These are phyloP conservation scores for Nesometra sesokonis DNA, from an alignment of 35 echinoderm and acorn worm genomes.

Conservation along the genomic window DNA sequence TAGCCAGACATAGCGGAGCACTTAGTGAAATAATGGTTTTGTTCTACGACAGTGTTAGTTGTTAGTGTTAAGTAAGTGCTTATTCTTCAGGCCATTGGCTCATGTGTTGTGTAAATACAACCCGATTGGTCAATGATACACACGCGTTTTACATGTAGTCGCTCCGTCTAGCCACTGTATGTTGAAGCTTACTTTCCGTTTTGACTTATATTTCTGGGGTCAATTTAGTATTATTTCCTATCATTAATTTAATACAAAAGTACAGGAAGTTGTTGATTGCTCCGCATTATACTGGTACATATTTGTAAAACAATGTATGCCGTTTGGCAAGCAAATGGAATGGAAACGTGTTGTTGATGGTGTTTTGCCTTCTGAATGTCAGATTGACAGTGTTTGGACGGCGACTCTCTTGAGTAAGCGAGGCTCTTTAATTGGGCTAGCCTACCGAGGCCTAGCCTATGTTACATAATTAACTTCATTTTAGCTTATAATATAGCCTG, in stretches of 20 bases:
- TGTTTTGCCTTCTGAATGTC: not conserved
- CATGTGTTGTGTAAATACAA: not conserved
- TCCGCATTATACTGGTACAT: not conserved
- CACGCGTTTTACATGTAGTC: not conserved
- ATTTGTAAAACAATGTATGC: not conserved
- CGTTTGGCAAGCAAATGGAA: not conserved
- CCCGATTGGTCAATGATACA: not conserved
- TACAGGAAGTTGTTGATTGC: not conserved
- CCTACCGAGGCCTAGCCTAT: not conserved
- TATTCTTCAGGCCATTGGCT: not conserved
- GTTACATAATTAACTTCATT: not conserved
- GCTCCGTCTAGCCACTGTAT: not conserved
- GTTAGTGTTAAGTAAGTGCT: not conserved
- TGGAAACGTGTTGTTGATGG: not conserved
- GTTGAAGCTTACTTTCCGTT: not conserved
- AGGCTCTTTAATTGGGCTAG: not conserved
- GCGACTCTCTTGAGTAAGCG: not conserved
- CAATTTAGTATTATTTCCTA: conserved; percentile 1
- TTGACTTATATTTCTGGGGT: not conserved
- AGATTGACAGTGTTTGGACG: not conserved
- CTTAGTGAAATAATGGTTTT: not conserved
- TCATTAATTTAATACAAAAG: not conserved
- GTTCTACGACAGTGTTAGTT: not conserved
- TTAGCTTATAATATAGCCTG: no score
- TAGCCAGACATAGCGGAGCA: not conserved